phyloP scores from a whole-genome alignment of 2,113 vertebrate species.

The Crotophaga sulcirostris region DNA sequence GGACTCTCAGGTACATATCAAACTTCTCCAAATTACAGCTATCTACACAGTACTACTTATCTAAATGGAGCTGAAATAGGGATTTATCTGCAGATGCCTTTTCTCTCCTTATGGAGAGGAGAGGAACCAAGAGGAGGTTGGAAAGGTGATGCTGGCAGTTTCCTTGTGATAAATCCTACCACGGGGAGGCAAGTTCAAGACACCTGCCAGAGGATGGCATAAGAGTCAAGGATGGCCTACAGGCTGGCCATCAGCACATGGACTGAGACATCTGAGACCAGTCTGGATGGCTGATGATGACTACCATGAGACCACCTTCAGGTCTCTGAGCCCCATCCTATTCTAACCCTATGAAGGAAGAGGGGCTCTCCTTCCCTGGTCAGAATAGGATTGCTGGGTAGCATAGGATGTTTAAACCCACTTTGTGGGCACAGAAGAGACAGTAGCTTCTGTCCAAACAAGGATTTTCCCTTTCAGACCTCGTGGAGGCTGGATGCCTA shows the following conservation, averaged over 20 bases:
- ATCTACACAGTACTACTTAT: not conserved
- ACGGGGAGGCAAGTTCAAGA: not conserved
- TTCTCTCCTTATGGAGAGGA: not conserved
- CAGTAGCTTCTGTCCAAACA: not conserved
- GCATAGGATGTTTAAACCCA: not conserved
- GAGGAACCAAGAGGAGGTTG: not conserved
- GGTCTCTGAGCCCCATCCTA: not conserved
- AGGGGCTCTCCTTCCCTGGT: not conserved
- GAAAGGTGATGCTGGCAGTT: not conserved
- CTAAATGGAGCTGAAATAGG: not conserved
- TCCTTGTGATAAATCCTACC: not conserved
- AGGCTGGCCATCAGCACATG: not conserved
- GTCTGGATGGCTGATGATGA: not conserved
- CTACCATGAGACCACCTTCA: not conserved
- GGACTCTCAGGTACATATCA: not conserved
- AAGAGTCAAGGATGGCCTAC: not conserved
- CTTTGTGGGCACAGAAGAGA: not conserved
- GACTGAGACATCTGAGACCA: not conserved
- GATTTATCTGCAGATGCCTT: not conserved
- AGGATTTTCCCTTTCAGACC: not conserved
- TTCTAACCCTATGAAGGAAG: not conserved
- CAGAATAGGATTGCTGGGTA: not conserved
- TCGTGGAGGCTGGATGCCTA: not conserved
- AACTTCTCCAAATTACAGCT: not conserved
- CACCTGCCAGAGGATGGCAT: not conserved